Base-by-base conservation (phyloP, 2,113 vertebrate genomes). In the Corynorhinus townsendii region DNA sequence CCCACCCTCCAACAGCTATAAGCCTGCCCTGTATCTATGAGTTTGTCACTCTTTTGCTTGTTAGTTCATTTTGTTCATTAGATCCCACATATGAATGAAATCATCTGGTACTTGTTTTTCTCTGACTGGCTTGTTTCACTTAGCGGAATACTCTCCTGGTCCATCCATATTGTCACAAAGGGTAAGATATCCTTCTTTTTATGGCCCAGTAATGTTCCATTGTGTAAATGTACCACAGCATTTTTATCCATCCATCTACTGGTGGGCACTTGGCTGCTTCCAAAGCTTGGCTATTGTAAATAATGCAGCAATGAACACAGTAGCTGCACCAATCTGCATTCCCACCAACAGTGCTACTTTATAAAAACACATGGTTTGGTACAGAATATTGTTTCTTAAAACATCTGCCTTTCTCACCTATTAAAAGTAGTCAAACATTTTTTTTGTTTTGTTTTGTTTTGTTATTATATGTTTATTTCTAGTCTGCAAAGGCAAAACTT, bases 371-470 rank as follows among this genome's bases (percentile, higher is more conserved):
- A 72, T 45, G 47, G 89, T 56, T 95, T 91, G n/a, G 28, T 59
- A 54, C 11, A 92, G 62, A 17, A 90, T 45, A 76, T 7, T 90
- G 12, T 85, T 89, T 94, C 59, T 91, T 68, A 64, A 95, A 92
- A 56, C n/a, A 90, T 71, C 30, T 94, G 24, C 35, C 38, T 87
- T 56, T 79, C 68, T 95, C n/a, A 62, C 20, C 28, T 88, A 72
- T 71, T 52, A n/a, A 93, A 96, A 96, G 64, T 16, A 93, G 87
- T 47, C 49, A 16, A n/a, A n/a, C n/a, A n/a, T n/a, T n/a, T n/a
- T n/a, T n/a, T n/a, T n/a, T n/a, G n/a, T n/a, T n/a, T n/a, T n/a
- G n/a, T n/a, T n/a, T n/a, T n/a, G n/a, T n/a, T n/a, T n/a, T n/a
- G n/a, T n/a, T n/a, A n/a, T n/a, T n/a, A n/a, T n/a, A n/a, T n/a